Percentiles rank a stretch among this genome's conserved stretches.
These are phyloP conservation scores for Ooceraea biroi DNA, from an alignment of 1,140 invertebrate species.

Conservation along the genomic window DNA sequence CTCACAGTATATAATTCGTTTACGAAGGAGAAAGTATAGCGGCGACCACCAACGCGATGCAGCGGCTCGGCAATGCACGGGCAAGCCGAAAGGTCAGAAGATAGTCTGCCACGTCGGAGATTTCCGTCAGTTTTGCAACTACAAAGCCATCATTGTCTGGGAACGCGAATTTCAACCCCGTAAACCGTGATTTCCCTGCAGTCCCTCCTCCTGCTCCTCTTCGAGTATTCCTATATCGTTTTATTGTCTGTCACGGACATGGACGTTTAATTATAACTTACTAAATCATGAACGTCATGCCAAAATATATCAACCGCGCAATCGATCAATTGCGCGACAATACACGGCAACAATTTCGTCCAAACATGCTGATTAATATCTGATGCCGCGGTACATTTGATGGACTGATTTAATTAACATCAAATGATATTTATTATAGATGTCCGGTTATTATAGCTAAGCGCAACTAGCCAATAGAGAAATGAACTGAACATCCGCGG, in stretches of 20 bases:
- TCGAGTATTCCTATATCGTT: constrained; percentile 7
- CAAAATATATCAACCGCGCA: constrained; percentile 25
- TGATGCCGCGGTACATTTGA: neutral
- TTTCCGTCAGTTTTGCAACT: constrained; percentile 56
- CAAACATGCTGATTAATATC: constrained; percentile 38
- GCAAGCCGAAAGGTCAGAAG: constrained; percentile 66
- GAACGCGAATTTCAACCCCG: constrained; percentile 46
- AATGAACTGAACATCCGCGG: neutral
- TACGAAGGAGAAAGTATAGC: constrained; percentile 65
- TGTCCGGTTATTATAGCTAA: neutral
- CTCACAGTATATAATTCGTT: constrained; percentile 70
- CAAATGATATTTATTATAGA: constrained; percentile 22
- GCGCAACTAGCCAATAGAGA: neutral
- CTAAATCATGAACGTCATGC: neutral
- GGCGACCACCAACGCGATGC: constrained; percentile 59
- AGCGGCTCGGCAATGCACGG: constrained; percentile 43
- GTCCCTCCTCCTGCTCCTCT: neutral
- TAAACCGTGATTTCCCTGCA: constrained; percentile 28
- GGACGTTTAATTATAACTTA: constrained; percentile 54
- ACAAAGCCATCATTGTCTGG: constrained; percentile 57
- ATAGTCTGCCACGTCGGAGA: constrained; percentile 53
- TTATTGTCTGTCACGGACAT: constrained; percentile 8
- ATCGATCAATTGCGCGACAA: constrained; percentile 6
- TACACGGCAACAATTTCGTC: neutral
- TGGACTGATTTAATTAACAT: constrained; percentile 45